A percentile compares a stretch with the other conserved stretches of the same genome.
Conservation (phyloP, 2,888 invertebrate genomes). For the Tillus elongatus region DNA sequence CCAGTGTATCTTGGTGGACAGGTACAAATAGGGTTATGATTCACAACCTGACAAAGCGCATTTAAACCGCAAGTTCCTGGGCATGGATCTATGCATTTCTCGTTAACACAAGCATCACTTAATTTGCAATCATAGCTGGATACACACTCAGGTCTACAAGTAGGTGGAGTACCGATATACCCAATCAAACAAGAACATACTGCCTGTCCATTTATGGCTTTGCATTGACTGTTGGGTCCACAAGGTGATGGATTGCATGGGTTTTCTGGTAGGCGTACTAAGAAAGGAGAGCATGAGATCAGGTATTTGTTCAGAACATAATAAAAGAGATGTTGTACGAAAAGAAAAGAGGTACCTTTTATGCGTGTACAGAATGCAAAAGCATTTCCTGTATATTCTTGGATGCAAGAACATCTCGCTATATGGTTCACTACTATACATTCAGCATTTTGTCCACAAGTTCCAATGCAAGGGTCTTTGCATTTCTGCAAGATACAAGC, state of each 20-base stretch:
- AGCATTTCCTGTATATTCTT: conserved; percentile 67
- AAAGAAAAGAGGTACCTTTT: conserved; percentile 30
- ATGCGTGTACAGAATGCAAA: conserved; percentile 45
- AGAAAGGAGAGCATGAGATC: too few species aligned
- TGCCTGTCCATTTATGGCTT: conserved; percentile 54
- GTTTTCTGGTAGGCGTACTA: conserved; percentile 39
- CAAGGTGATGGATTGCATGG: conserved; percentile 71
- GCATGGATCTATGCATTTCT: conserved; percentile 66
- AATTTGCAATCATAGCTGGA: conserved; percentile 59
- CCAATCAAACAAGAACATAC: conserved; percentile 60
- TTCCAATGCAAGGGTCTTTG: conserved; percentile 67
- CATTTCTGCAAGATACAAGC: conserved; percentile 67
- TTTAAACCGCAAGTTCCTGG: conserved; percentile 55
- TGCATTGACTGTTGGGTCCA: conserved; percentile 66
- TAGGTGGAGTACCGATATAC: conserved; percentile 65
- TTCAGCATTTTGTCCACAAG: conserved; percentile 63
- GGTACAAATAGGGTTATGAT: conserved; percentile 53
- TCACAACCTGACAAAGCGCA: conserved; percentile 50
- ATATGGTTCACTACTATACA: conserved; percentile 65
- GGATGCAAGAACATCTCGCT: conserved; percentile 57
- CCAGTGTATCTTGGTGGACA: conserved; percentile 49
- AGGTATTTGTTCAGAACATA: too few species aligned
- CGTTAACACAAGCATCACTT: conserved; percentile 58
- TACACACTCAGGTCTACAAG: conserved; percentile 63
- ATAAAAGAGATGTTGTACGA: too few species aligned